Percentiles rank a stretch among this genome's conserved stretches.
These are phyloP conservation scores for Acholoe squamosa DNA, from an alignment of 2,888 invertebrate genomes.

Conservation along the genomic window DNA sequence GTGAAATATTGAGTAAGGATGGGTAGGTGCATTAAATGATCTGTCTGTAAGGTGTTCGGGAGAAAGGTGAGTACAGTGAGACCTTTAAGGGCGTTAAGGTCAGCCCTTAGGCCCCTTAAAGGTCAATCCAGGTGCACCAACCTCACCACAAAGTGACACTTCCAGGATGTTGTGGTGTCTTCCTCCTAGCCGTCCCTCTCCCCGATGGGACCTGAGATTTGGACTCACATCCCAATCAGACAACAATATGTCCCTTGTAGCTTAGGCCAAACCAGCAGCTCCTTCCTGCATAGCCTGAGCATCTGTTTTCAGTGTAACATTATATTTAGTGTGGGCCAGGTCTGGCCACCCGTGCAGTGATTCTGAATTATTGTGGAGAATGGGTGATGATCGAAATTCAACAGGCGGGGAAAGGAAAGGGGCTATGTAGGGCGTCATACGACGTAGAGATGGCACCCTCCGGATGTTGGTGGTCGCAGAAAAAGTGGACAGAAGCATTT, in stretches of 20 bases:
- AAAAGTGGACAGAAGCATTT: neutral
- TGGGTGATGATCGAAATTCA: neutral
- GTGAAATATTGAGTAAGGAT: too few relatives aligned
- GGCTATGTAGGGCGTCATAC: neutral
- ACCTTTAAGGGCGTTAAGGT: neutral
- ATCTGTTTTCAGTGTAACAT: neutral
- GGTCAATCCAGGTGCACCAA: constrained; percentile 4
- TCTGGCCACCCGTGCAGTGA: too few relatives aligned
- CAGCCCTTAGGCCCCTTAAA: neutral
- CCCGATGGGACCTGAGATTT: neutral
- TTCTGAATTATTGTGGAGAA: neutral
- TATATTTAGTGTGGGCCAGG: neutral
- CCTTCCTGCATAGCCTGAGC: neutral
- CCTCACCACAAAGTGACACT: neutral
- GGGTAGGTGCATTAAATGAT: too few relatives aligned
- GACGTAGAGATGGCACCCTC: neutral
- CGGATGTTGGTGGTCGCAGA: constrained; percentile 24
- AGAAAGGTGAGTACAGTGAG: neutral
- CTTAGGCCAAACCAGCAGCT: neutral
- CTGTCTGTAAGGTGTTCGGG: too few relatives aligned
- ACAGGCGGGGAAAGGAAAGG: neutral
- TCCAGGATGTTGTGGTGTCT: constrained; percentile 27
- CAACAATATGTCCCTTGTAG: neutral
- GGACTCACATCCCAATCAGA: neutral
- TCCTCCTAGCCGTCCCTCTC: neutral